A percentile compares a stretch with the other conserved stretches of the same genome.
Conservation (phyloP, 2,888 invertebrate species). For the Drosophila quinaria region DNA sequence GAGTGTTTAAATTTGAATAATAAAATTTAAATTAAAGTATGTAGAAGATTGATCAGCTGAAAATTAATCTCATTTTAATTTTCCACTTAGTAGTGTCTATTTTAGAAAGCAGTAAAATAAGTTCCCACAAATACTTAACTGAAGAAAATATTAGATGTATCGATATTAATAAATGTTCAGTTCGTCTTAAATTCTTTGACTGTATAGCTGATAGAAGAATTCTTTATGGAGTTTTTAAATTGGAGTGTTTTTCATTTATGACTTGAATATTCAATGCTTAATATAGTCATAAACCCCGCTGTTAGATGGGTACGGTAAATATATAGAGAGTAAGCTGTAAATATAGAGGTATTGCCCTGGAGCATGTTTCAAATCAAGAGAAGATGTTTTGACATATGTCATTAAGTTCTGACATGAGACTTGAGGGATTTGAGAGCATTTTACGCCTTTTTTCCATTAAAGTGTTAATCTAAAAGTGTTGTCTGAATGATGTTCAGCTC, state of each 20-base stretch:
- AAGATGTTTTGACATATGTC: background rate
- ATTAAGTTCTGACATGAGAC: constrained; percentile 11
- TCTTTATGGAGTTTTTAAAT: background rate
- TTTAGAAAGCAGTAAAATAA: no score
- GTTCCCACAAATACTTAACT: no score
- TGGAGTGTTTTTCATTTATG: constrained; percentile 2
- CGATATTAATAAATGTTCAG: background rate
- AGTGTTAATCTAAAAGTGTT: constrained; percentile 11
- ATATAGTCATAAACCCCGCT: constrained; percentile 9
- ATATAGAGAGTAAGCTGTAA: background rate
- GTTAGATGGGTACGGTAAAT: background rate
- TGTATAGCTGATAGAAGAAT: background rate
- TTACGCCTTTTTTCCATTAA: constrained; percentile 17
- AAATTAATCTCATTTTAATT: no score
- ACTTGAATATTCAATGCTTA: constrained; percentile 4
- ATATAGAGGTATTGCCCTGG: background rate
- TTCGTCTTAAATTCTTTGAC: background rate
- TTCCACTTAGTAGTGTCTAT: no score
- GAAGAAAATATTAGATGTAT: background rate
- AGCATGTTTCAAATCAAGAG: no score
- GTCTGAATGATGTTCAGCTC: constrained; percentile 4
- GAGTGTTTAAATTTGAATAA: no score
- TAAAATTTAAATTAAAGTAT: no score
- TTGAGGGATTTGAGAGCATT: background rate
- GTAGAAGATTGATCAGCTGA: no score